These are phyloP conservation scores for Erannis defoliaria DNA, from an alignment of 2,888 invertebrate genomes.

Conservation along the genomic window DNA sequence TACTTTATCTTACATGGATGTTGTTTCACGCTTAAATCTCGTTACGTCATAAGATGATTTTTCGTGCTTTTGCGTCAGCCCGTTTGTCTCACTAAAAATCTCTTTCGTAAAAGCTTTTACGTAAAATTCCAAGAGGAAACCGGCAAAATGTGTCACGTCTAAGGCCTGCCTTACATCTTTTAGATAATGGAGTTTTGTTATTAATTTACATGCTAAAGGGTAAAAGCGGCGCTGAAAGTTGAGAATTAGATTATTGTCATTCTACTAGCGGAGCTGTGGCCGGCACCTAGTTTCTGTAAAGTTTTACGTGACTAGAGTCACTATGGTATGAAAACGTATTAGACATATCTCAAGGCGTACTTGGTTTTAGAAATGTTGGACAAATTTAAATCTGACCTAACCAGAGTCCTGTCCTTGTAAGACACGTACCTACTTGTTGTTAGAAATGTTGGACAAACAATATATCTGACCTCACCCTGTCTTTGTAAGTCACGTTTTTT, in stretches of 20 bases:
- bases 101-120: constrained; percentile 17
- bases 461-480: too few relatives aligned
- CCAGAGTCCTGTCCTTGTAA: too few relatives aligned
- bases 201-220: constrained; percentile 36
- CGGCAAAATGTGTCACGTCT: constrained; percentile 20
- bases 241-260: constrained; percentile 27
- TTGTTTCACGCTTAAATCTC: background rate
- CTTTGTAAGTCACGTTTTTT: too few relatives aligned
- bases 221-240: constrained; percentile 31
- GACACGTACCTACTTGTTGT: too few relatives aligned
- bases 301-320: constrained; percentile 2
- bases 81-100: constrained; percentile 1
- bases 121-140: constrained; percentile 11
- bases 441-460: too few relatives aligned
- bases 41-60: background rate
- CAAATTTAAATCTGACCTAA: too few relatives aligned
- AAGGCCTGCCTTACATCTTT: constrained; percentile 27
- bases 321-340: background rate
- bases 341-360: background rate
- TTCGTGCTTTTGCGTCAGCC: background rate
- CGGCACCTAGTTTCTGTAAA: constrained; percentile 19
- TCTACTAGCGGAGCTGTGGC: background rate
- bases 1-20: background rate
- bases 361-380: too few relatives aligned
- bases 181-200: constrained; percentile 34